phyloP scores from a whole-genome alignment of 2,888 invertebrate species.

The Acronicta alni region DNA sequence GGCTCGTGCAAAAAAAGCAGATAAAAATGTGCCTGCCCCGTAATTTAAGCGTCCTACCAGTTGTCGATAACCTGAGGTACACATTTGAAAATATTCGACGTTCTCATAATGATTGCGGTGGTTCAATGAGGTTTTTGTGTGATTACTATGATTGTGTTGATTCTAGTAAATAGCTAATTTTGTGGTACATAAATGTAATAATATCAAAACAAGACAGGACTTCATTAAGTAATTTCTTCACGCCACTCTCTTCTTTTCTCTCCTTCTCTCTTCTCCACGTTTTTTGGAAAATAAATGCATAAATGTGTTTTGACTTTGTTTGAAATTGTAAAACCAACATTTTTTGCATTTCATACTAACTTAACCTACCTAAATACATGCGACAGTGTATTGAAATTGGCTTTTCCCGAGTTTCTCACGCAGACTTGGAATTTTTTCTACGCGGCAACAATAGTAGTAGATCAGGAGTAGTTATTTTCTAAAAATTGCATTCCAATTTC shows the following conservation, averaged over 20 bases:
- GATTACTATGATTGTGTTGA: background rate
- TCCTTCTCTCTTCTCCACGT: too few relatives aligned
- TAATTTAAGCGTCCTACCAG: slow-evolving; percentile 87
- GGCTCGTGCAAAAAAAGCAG: slow-evolving; percentile 82
- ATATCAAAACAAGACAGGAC: too few relatives aligned
- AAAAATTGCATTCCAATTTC: slow-evolving; percentile 44
- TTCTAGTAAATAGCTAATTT: too few relatives aligned
- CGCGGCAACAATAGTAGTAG: slow-evolving; percentile 13
- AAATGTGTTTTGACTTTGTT: too few relatives aligned
- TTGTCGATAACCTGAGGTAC: slow-evolving; percentile 78
- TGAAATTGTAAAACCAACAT: too few relatives aligned
- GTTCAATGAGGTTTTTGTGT: background rate
- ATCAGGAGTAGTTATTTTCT: slow-evolving; percentile 15
- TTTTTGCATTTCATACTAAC: too few relatives aligned
- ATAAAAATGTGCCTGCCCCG: slow-evolving; percentile 84
- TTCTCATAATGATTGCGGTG: slow-evolving; percentile 48
- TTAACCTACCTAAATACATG: background rate
- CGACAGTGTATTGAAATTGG: slow-evolving; percentile 3
- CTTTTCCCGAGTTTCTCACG: slow-evolving; percentile 17
- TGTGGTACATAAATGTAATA: too few relatives aligned
- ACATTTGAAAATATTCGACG: slow-evolving; percentile 57
- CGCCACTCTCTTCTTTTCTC: too few relatives aligned
- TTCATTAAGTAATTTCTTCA: too few relatives aligned
- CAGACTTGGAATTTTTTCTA: slow-evolving; percentile 11
- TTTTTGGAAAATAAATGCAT: too few relatives aligned